Conservation (phyloP, 2,113 vertebrate species). For the Microcebus murinus region DNA sequence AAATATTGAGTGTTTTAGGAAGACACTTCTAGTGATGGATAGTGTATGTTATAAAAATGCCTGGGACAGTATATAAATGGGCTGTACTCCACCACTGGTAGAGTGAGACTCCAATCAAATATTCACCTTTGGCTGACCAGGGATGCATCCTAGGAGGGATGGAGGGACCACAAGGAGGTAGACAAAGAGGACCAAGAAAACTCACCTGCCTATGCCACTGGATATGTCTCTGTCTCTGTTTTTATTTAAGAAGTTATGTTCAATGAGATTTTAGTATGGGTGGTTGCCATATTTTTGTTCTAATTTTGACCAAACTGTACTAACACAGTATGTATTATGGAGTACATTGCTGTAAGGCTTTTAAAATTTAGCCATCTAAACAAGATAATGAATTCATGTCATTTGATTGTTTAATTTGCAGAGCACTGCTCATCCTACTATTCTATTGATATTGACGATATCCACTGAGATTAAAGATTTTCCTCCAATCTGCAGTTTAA, state of each 20-base stretch:
- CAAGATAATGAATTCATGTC: background rate
- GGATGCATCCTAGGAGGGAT: accelerated
- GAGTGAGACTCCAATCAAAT: background rate
- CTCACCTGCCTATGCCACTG: background rate
- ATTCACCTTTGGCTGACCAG: accelerated
- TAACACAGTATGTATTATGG: background rate
- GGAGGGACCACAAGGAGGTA: background rate
- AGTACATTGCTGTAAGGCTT: background rate
- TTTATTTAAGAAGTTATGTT: background rate
- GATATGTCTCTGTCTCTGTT: background rate
- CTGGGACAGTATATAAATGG: background rate
- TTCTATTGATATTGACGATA: background rate
- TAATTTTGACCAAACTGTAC: background rate
- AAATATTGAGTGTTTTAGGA: background rate
- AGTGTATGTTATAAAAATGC: background rate
- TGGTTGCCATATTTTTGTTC: background rate
- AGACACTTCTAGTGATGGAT: background rate
- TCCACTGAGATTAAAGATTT: background rate
- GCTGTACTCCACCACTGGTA: background rate
- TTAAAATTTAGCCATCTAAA: background rate
- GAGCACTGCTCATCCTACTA: background rate
- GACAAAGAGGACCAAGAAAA: background rate
- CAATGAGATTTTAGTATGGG: background rate
- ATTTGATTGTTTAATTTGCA: background rate
- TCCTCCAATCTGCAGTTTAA: background rate